These are phyloP conservation scores for Netelia inedita DNA, from an alignment of 2,888 invertebrate species.

Conservation along the genomic window DNA sequence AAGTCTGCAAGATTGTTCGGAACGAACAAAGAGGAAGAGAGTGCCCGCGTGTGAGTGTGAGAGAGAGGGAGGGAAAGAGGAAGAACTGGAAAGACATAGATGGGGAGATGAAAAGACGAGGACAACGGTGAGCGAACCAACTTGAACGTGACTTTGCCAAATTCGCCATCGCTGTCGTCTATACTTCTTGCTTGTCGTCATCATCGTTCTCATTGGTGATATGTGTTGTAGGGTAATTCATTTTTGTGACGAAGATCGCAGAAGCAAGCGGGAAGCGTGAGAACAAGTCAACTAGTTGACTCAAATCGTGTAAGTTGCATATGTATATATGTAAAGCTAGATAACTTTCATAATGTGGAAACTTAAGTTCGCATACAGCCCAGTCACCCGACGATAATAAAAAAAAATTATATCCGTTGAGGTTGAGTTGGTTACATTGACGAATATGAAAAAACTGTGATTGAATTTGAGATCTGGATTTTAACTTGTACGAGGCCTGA, in stretches of 20 bases:
- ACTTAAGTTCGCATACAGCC: not conserved
- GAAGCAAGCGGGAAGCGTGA: not conserved
- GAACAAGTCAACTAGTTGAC: conserved; percentile 25
- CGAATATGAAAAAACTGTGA: not conserved
- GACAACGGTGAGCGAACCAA: conserved; percentile 44
- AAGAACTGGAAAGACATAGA: not conserved
- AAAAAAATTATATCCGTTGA: not conserved
- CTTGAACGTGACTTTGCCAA: conserved; percentile 59
- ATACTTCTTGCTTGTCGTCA: conserved; percentile 7
- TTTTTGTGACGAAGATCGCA: conserved; percentile 39
- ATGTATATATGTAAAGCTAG: not conserved
- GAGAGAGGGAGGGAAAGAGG: not conserved
- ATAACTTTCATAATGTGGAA: not conserved
- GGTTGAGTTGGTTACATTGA: not conserved
- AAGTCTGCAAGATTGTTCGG: conserved; percentile 15
- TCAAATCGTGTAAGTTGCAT: not conserved
- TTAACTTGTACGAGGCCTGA: not conserved
- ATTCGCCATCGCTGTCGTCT: conserved; percentile 42
- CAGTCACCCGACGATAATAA: not conserved
- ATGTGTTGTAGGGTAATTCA: conserved; percentile 44
- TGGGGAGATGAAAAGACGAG: conserved; percentile 2
- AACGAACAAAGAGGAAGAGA: not conserved
- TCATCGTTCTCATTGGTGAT: conserved; percentile 24
- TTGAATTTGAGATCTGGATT: not conserved
- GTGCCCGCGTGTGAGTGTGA: too few relatives aligned